Evolutionary conservation across 2,888 invertebrate species (phyloP).

Genomic region (Rhorus exstirpatorius): DNA sequence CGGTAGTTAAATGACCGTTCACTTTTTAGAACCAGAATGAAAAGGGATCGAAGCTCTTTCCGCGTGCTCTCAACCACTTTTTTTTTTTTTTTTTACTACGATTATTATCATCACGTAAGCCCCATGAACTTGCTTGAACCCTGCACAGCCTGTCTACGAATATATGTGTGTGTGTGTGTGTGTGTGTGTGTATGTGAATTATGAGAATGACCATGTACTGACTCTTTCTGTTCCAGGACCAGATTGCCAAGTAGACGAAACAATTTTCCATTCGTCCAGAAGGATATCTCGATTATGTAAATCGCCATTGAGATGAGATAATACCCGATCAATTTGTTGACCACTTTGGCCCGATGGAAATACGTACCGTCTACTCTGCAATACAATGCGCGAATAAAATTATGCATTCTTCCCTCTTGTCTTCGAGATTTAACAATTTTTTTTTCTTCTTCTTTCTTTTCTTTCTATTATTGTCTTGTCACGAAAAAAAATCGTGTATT

Average conservation of each 20-base stretch:
- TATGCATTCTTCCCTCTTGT: background rate
- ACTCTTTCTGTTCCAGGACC: constrained; percentile 71
- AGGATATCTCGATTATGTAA: constrained; percentile 73
- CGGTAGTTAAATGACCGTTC: constrained; percentile 14
- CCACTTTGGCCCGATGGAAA: constrained; percentile 70
- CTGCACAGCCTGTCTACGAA: constrained; percentile 1
- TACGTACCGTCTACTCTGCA: constrained; percentile 70
- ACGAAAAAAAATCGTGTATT: constrained; percentile 11
- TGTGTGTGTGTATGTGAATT: background rate
- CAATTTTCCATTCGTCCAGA: constrained; percentile 73
- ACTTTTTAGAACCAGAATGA: background rate
- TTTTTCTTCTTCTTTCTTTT: background rate
- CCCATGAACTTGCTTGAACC: constrained; percentile 40
- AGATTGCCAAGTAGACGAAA: constrained; percentile 68
- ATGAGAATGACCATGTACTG: constrained; percentile 39
- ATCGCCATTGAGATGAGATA: constrained; percentile 75
- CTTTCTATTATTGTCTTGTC: constrained; percentile 12
- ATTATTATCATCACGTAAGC: no score
- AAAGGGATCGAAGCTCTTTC: constrained; percentile 36
- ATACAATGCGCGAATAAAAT: constrained; percentile 15
- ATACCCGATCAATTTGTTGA: constrained; percentile 74
- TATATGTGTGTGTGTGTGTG: constrained; percentile 2
- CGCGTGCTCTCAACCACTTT: constrained; percentile 26
- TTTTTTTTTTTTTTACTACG: constrained; percentile 11
- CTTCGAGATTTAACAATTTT: background rate